Percentiles rank a stretch among this genome's conserved stretches.
phyloP scores from a whole-genome alignment of 2,113 vertebrate species.

The Hippocampus zosterae region DNA sequence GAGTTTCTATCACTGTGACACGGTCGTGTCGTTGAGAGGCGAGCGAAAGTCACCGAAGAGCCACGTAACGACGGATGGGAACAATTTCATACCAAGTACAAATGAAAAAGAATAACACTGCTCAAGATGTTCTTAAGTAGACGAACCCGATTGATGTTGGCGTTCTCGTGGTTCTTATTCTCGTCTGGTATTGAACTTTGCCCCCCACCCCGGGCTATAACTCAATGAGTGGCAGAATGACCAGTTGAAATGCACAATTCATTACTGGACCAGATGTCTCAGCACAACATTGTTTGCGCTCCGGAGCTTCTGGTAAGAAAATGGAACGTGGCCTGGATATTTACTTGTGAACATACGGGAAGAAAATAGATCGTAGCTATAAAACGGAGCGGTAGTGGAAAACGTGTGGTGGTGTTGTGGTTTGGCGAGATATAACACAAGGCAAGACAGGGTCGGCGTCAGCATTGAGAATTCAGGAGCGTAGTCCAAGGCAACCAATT shows the following conservation, averaged over 20 bases:
- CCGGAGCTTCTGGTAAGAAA: slow-evolving; percentile 21
- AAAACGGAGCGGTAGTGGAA: slow-evolving; percentile 11
- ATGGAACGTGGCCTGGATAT: slow-evolving; percentile 9
- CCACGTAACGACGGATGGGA: too few relatives aligned
- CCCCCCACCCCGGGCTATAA: slow-evolving; percentile 1
- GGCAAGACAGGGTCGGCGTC: slow-evolving; percentile 15
- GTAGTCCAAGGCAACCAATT: slow-evolving; percentile 40
- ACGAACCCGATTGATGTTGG: not conserved
- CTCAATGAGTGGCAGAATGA: slow-evolving; percentile 35
- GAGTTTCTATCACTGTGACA: too few relatives aligned
- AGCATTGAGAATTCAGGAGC: slow-evolving; percentile 8
- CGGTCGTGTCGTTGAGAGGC: too few relatives aligned
- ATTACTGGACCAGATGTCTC: slow-evolving; percentile 40
- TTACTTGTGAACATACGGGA: slow-evolving; percentile 17
- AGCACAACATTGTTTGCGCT: slow-evolving; percentile 36
- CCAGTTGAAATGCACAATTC: slow-evolving; percentile 34
- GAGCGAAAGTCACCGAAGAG: too few relatives aligned
- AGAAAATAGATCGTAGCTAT: slow-evolving; percentile 6
- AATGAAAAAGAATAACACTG: too few relatives aligned
- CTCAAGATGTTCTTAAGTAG: not conserved
- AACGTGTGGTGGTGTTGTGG: slow-evolving; percentile 6
- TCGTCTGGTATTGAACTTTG: not conserved
- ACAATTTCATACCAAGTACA: too few relatives aligned
- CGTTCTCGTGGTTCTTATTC: not conserved
- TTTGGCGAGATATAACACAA: slow-evolving; percentile 5